Evolutionary conservation across 2,113 vertebrate species (phyloP), one percentile per base, ranked within the genome.

Genomic region (Tragelaphus strepsiceros): DNA sequence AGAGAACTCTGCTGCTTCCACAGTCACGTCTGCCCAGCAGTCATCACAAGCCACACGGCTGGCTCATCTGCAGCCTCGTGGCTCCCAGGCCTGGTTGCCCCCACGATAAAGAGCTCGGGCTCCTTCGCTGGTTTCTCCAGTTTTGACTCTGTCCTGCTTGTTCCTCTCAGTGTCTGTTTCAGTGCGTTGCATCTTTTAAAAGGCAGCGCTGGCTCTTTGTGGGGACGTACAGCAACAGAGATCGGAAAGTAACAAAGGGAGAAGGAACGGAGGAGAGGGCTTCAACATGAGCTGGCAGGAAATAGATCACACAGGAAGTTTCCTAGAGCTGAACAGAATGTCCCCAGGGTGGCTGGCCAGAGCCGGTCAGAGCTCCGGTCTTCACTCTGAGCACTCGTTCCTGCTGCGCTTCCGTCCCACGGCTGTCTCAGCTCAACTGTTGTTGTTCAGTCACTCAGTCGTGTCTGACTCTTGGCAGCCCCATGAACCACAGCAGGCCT

Each of bases 51-150:
- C n/a, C 30, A 1, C 2, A 6, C 3, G 15, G 53, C n/a, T 32
- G 1, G 5, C 17, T 35, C 43, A 4, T 26, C 12, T n/a, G 56
- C 15, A 17, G 39, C 49, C 16, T 49, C 2, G 0, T 11, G 24
- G 21, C 13, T 10, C 88, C 22, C 26, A 7, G 6, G 46, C 28
- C n/a, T 53, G 9, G 21, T 35, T 90, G 24, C 51, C 67, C n/a
- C 39, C 0, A 0, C 1, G 5, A 28, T 8, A 8, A 51, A 39
- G 53, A 51, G 28, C 51, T 46, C 6, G 0, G 2, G 35, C 19
- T 51, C 81, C 54, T 85, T 87, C 43, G 1, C 0, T 2, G 54
- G 16, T 26, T 77, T 74, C 80, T 43, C 56, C 0, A 22, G 14
- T 21, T 10, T 24, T 39, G 13, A 67, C n/a, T 85, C 49, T 64